These are phyloP conservation scores for Rhombomys opimus DNA, from an alignment of 2,113 vertebrate genomes.

Conservation along the genomic window DNA sequence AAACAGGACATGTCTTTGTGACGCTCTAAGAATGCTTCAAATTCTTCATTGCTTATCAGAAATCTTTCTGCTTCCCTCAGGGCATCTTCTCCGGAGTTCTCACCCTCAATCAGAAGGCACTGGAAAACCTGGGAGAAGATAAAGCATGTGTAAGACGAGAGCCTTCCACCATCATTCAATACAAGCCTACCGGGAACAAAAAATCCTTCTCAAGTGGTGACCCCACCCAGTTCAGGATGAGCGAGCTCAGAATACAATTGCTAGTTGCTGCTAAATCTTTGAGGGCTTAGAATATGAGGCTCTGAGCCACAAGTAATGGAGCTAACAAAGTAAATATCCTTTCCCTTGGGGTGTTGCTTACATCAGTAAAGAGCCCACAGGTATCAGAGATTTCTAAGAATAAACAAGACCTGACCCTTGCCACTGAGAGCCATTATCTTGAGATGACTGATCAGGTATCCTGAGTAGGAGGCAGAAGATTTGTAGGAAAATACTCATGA, in stretches of 20 bases:
- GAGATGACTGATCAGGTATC: not conserved
- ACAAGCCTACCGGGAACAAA: no score
- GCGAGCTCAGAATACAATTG: not conserved
- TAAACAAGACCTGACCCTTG: no score
- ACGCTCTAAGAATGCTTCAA: slow-evolving; percentile 91
- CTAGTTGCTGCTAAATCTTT: not conserved
- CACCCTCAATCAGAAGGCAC: slow-evolving; percentile 95
- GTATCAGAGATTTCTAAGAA: not conserved
- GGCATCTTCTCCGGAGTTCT: slow-evolving; percentile 92
- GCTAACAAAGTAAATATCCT: not conserved
- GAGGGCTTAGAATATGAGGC: not conserved
- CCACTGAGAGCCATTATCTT: no score
- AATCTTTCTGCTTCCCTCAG: slow-evolving; percentile 94
- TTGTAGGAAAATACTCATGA: no score
- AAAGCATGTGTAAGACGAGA: slow-evolving; percentile 82
- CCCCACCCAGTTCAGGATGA: not conserved
- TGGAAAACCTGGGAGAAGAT: slow-evolving; percentile 92
- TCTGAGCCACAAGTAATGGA: not conserved
- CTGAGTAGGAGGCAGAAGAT: rapidly evolving
- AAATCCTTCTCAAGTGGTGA: not conserved
- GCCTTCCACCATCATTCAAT: no score
- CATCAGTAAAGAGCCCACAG: not conserved
- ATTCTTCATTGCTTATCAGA: slow-evolving; percentile 90
- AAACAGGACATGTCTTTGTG: slow-evolving; percentile 91
- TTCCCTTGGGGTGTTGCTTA: no score